These are phyloP conservation scores for Hippocampus guttulatus DNA, from an alignment of 2,113 vertebrate species.

Conservation along the genomic window DNA sequence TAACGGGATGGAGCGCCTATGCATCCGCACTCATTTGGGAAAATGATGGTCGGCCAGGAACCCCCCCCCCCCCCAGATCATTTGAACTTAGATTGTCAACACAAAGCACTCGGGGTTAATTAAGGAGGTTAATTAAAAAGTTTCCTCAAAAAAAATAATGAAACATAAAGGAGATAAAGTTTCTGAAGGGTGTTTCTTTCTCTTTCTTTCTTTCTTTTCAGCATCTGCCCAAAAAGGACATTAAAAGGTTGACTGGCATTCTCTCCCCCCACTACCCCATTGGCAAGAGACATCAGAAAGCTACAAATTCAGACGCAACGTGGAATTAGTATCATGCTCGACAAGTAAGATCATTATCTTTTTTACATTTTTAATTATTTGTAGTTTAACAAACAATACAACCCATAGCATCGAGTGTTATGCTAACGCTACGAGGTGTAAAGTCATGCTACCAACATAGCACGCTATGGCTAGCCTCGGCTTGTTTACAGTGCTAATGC, in stretches of 20 bases:
- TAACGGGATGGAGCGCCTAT: neutral
- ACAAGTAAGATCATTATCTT: too few species aligned
- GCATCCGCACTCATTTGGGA: constrained; percentile 40
- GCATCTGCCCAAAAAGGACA: neutral
- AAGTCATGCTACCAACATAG: too few species aligned
- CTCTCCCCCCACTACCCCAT: neutral
- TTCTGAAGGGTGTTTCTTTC: neutral
- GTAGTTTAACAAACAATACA: too few species aligned
- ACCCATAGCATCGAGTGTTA: too few species aligned
- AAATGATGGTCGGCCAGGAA: constrained; percentile 12
- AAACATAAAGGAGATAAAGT: neutral
- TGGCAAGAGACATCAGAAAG: neutral
- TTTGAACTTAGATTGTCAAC: neutral
- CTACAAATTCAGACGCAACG: too few species aligned
- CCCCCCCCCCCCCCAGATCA: too few species aligned
- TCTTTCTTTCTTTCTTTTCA: neutral
- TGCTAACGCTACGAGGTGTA: too few species aligned
- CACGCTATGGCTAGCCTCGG: too few species aligned
- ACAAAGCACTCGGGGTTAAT: constrained; percentile 1
- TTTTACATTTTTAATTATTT: too few species aligned
- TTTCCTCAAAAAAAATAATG: neutral
- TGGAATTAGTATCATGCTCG: too few species aligned
- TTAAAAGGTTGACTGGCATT: neutral
- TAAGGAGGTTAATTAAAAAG: constrained; percentile 5
- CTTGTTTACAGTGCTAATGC: too few species aligned